Evolutionary conservation across 37 sponge, comb jelly and placozoan genomes (phyloP), one percentile per base, ranked within the genome.

Genomic region (Eunapius fragilis): DNA sequence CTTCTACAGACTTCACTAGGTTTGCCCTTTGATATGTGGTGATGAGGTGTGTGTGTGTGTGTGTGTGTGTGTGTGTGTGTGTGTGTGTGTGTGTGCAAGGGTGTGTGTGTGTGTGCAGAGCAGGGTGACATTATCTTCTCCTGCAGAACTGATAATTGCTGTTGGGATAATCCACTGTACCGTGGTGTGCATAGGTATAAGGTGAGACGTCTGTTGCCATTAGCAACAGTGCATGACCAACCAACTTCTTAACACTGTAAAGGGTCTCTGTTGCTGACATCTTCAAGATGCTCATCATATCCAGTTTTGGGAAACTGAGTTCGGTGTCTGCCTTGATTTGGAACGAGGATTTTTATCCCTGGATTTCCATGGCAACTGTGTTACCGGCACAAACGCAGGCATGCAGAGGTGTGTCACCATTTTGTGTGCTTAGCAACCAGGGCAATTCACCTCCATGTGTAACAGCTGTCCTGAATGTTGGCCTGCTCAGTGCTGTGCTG

Each of bases 281-380:
- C 12, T 78, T 74, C 48, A 80, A 80, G 68, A 71, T 71, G 2
- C 36, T 96, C 69, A 87, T 96, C n/a, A 49, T 96, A 35, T 91
- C 94, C 69, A 89, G 83, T 78, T 93, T 67, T 77, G 88, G 89
- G 27, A 85, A 85, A 75, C 78, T 93, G 34, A 83, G 87, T 58
- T 90, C 91, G 0, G 78, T 96, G 0, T 87, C 90, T 37, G 95
- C 90, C 50, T 83, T 88, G 67, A 80, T 96, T 67, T 96, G 97
- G 97, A 84, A 89, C 30, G 90, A 86, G 31, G 92, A 93, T 32
- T 89, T 82, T 72, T 90, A 90, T 81, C 85, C 91, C 30, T 80
- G 82, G 92, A 28, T 97, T 7, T 94, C 95, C 25, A 32, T 70
- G 33, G 67, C 84, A 31, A 74, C 93, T 24, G 75, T 83, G 3